Base-by-base conservation (phyloP, 1,140 invertebrate genomes). In the Gonatopus flavifemur region DNA sequence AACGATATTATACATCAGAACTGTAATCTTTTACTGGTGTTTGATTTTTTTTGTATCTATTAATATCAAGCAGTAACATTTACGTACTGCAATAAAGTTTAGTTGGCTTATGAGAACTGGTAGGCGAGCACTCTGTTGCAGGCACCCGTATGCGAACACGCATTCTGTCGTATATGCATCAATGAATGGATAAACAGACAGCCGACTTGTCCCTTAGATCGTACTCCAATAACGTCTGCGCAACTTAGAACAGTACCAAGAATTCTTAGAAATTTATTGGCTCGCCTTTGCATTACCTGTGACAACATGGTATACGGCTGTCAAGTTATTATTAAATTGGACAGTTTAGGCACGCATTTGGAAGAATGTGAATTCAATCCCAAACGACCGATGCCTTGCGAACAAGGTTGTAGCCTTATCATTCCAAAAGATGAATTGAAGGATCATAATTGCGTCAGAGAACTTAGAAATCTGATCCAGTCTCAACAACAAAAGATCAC, bases 361-460 rank as follows among this genome's bases (percentile, higher is more conserved):
- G 87, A 89, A 67, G 93, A 96, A 76, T 97, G 95, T 81, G 90
- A 93, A 74, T 90, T 87, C 66, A 98, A 97, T 78, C 95, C 95
- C 3, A 96, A 96, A 73, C 84, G 92, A 69, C 94, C 93, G 13
- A 88, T 95, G 52, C 86, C 88, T 19, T 98, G 95, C 76, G 93
- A 96, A 61, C 86, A 90, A 66, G 94, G 94, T 4, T 98, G 95
- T 73, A 93, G 92, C 31, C 80, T 96, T 18, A 87, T 96, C 41
- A 91, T 97, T 63, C 94, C 94, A 19, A 97, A 96, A 79, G 94
- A 97, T 79, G 93, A 97, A 75, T 71, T 96, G 1, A 91, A 91
- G 72, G 90, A 94, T 60, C 95, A 98, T 67, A 96, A 97, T 67
- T 98, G 95, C 73, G 88, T 96, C 5, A 81, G 88, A 54, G 93